Percentiles rank a stretch among this genome's conserved stretches.
phyloP scores from a whole-genome alignment of 2,797 vertebrate species.

The Gymnothorax javanicus region DNA sequence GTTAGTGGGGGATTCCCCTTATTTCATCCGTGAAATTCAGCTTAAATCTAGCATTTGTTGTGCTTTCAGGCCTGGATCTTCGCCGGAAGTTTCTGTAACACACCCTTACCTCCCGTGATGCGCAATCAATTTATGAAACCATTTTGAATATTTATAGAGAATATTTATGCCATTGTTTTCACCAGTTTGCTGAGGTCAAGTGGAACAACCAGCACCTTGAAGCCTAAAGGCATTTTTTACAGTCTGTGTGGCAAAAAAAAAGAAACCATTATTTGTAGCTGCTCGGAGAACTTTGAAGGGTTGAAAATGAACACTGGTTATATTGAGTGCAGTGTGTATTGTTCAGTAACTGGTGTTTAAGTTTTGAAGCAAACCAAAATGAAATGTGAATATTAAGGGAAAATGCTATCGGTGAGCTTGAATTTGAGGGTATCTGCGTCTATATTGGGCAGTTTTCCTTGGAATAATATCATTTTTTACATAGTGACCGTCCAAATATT shows the following conservation, averaged over 20 bases:
- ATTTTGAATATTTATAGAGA: not conserved
- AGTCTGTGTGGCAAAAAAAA: too few relatives aligned
- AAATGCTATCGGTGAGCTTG: too few relatives aligned
- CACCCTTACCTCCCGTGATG: not conserved
- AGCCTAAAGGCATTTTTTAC: not conserved
- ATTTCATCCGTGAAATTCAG: not conserved
- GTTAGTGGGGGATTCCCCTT: not conserved
- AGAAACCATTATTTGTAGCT: not conserved
- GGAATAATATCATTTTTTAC: too few relatives aligned
- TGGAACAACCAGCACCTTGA: not conserved
- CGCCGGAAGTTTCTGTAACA: not conserved
- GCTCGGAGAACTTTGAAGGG: not conserved
- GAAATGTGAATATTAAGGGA: too few relatives aligned
- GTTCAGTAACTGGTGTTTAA: too few relatives aligned
- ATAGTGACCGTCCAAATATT: too few relatives aligned
- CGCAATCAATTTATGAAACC: not conserved
- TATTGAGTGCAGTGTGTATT: too few relatives aligned
- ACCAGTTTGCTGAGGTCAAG: not conserved
- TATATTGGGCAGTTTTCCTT: too few relatives aligned
- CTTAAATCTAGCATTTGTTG: not conserved
- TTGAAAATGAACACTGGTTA: too few relatives aligned
- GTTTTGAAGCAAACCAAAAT: too few relatives aligned
- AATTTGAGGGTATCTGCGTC: too few relatives aligned
- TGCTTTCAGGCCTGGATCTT: not conserved
- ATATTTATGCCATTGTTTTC: not conserved